Conservation (phyloP, 2,113 vertebrate genomes). For the Ancistrus triradiatus region DNA sequence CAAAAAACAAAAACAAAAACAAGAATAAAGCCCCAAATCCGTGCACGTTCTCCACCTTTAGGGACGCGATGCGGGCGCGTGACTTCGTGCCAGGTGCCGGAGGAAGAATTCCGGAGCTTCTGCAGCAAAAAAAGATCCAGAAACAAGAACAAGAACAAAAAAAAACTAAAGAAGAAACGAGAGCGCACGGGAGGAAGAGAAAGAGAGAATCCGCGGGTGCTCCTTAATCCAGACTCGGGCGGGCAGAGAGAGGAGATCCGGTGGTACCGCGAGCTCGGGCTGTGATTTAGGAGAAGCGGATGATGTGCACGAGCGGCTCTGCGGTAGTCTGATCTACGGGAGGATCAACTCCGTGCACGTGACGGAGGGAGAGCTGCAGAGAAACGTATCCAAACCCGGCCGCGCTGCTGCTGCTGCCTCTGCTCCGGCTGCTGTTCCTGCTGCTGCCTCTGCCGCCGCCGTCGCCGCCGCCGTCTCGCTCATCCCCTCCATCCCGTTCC, state of each 20-base stretch:
- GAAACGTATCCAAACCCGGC: not conserved
- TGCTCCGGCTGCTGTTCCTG: no score
- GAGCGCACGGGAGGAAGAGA: not conserved
- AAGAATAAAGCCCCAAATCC: not conserved
- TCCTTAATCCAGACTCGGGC: not conserved
- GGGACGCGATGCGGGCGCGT: not conserved
- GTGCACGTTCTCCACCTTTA: not conserved
- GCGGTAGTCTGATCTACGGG: not conserved
- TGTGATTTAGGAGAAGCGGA: not conserved
- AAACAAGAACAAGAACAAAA: not conserved
- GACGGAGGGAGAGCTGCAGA: not conserved
- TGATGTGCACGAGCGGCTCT: not conserved
- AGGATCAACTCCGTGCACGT: no score
- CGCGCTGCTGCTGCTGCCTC: not conserved
- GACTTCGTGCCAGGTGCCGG: not conserved
- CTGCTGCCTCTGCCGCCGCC: no score
- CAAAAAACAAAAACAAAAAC: no score
- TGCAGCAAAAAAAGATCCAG: not conserved
- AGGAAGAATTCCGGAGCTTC: not conserved
- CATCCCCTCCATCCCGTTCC: no score
- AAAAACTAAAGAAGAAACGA: not conserved
- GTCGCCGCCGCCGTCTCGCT: no score
- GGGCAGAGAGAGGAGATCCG: not conserved
- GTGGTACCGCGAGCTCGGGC: no score
- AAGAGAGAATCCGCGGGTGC: not conserved